phyloP scores from a whole-genome alignment of 2,888 invertebrate species.

The Tortricodes alternella region DNA sequence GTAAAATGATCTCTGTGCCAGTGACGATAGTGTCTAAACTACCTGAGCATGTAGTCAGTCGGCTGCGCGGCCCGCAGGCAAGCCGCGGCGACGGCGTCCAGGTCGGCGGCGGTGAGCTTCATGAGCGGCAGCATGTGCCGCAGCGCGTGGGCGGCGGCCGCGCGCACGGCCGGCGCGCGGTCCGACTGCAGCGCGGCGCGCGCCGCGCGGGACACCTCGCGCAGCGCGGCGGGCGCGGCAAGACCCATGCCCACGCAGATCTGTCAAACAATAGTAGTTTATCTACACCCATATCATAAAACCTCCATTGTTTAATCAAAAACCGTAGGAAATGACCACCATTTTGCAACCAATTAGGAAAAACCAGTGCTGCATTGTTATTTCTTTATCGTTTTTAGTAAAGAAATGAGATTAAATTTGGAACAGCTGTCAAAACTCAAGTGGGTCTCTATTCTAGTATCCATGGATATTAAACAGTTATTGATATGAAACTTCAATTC shows the following conservation, averaged over 20 bases:
- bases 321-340: too few relatives aligned
- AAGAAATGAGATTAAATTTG: too few relatives aligned
- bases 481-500: too few relatives aligned
- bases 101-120: constrained; percentile 92
- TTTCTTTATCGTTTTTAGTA: too few relatives aligned
- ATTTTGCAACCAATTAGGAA: too few relatives aligned
- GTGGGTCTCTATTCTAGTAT: too few relatives aligned
- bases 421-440: too few relatives aligned
- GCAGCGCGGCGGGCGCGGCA: constrained; percentile 89
- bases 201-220: constrained; percentile 95
- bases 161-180: constrained; percentile 95
- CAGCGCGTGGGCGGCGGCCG: constrained; percentile 95
- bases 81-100: constrained; percentile 95
- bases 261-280: constrained; percentile 65
- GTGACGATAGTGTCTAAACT: background rate
- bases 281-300: too few relatives aligned
- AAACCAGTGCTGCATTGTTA: too few relatives aligned
- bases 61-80: constrained; percentile 90
- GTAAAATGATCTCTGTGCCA: too few relatives aligned
- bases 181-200: constrained; percentile 92
- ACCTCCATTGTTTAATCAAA: too few relatives aligned
- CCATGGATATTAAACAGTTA: too few relatives aligned
- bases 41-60: constrained; percentile 68
- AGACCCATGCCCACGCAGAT: constrained; percentile 97
- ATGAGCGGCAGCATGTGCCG: constrained; percentile 94